Base-by-base conservation (phyloP, 1,140 invertebrate genomes). In the Hydropsyche tenuis region DNA sequence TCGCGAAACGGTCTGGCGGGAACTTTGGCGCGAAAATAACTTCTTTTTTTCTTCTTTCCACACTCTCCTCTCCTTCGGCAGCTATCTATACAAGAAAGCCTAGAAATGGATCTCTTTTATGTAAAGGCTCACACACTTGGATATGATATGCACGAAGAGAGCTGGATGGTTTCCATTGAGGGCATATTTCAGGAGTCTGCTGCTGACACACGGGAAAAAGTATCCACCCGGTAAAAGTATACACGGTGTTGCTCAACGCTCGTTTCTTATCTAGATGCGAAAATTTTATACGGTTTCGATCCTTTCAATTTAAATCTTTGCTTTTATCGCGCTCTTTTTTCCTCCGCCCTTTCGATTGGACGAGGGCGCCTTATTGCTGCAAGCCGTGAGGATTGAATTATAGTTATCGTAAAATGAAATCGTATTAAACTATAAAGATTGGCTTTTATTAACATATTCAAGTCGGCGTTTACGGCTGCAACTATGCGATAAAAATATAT, bases 131-230 rank as follows among this genome's bases (percentile, higher is more conserved):
- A n/a, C 43, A 22, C 46, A 30, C 16, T 30, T 42, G 60, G 37
- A 60, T 60, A 60, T 60, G 56, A 60, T 60, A 43, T 53, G 25
- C 27, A 56, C 42, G 63, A 9, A 4, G 30, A 73, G 53, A 69
- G 37, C 60, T 70, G 43, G 75, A 75, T 56, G 70, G 53, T 64
- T 64, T 66, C 75, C 69, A 77, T 74, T 77, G 48, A 74, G 69
- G 27, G 62, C 51, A 72, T 74, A 77, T 77, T 77, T 77, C 75
- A 77, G 71, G 72, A 72, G 64, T 72, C 75, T 77, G 75, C 45
- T 48, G 75, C 75, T 77, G 75, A 77, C 75, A 70, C 71, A 48
- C 64, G 45, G 46, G 18, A 60, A 60, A 72, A 65, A 73, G 56
- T 74, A 70, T 74, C 68, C n/a, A n/a, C n/a, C 51, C 68, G 46